Base-by-base conservation (phyloP, 2,888 invertebrate species). In the Bugulina stolonifera region DNA sequence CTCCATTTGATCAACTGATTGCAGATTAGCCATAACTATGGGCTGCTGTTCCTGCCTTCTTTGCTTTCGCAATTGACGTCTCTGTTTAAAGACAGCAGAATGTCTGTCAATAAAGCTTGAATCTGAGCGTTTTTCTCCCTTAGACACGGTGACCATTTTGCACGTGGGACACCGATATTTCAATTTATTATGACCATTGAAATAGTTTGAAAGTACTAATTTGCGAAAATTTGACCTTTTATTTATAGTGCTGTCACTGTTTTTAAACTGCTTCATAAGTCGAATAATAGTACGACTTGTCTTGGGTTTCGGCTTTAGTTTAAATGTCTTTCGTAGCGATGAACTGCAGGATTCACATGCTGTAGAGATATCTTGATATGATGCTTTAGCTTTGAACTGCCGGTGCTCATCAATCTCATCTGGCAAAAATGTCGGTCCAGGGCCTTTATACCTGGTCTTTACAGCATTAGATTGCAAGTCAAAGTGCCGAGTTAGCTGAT, bases 251-350 rank as follows among this genome's bases (percentile, higher is more conserved):
- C 27, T 2, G 23, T 3, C n/a, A 18, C n/a, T 10, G n/a, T 10
- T 55, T 23, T 23, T 55, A 23, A 5, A 23, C 25, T 55, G 10
- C 32, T 64, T 64, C 64, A 64, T 14, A 5, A 32, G 32, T 32
- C 64, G 27, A 3, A 64, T 22, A 3, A 64, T 27, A 18, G 34
- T 3, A 14, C 32, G 25, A 5, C 29, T 34, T 32, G 64, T 64
- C n/a, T 64, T 64, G 3, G 64, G 32, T 64, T 64, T 64, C 10
- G 64, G 64, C 27, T 43, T 43, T 18, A 43, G 43, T 43, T 43
- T 43, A 43, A 43, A 43, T 18, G 10, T 5, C 18, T 18, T 43
- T 43, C 18, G 43, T 10, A 10, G 5, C 5, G 43, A 10, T 18
- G 43, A 43, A n/a, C n/a, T n/a, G n/a, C n/a, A n/a, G n/a, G n/a